These are phyloP conservation scores for Rana temporaria DNA, from an alignment of 2,113 vertebrate species.

Conservation along the genomic window DNA sequence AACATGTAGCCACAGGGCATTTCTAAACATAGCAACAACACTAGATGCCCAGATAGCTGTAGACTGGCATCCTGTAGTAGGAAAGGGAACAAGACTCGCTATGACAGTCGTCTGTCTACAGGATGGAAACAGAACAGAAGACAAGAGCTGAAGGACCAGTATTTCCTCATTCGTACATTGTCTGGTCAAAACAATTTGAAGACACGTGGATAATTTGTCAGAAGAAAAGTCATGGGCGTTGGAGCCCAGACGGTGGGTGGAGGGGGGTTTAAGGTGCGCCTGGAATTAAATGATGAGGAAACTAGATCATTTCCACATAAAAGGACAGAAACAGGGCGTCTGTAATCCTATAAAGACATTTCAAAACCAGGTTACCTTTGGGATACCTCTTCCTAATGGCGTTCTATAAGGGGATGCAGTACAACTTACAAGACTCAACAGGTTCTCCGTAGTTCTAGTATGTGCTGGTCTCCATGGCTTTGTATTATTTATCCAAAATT, in stretches of 20 bases:
- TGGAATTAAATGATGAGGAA: conserved; percentile 46
- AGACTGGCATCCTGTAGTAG: neutral
- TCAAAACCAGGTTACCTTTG: conserved; percentile 42
- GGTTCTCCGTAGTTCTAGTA: conserved; percentile 10
- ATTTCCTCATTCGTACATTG: conserved; percentile 8
- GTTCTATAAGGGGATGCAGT: conserved; percentile 7
- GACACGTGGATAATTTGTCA: conserved; percentile 20
- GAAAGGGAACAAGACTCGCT: neutral
- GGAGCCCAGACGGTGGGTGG: conserved; percentile 38
- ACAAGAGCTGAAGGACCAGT: neutral
- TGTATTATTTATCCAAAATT: conserved; percentile 33
- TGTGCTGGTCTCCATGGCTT: conserved; percentile 1
- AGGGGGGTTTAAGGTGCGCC: conserved; percentile 49
- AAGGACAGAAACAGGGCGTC: conserved; percentile 41
- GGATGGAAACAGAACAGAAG: neutral
- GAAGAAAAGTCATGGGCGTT: conserved; percentile 46
- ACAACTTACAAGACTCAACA: conserved; percentile 19
- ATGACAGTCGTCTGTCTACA: conserved; percentile 6
- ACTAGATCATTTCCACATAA: conserved; percentile 52
- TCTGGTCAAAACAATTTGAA: conserved; percentile 11
- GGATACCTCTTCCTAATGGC: conserved; percentile 30
- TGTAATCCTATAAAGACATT: conserved; percentile 43
- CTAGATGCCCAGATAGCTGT: neutral
- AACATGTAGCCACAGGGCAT: neutral
- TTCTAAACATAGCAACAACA: neutral